Evolutionary conservation across 2,888 invertebrate genomes (phyloP).

Genomic region (Crepidodera aurea): DNA sequence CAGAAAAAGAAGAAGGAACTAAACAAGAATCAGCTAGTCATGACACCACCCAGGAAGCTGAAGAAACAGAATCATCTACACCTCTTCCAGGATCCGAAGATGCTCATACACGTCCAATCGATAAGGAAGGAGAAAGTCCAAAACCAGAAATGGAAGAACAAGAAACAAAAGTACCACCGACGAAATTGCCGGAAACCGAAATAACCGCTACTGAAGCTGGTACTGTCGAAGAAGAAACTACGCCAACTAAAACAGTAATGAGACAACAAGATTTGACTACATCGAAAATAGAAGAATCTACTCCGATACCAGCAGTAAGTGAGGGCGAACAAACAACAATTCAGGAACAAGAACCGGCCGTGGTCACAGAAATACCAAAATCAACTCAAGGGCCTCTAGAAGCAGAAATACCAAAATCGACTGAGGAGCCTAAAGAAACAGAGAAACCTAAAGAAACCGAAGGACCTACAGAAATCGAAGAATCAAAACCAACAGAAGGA

Average conservation of each 20-base stretch:
- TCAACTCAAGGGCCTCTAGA: constrained; percentile 16
- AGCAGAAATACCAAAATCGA: constrained; percentile 25
- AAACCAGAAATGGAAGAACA: constrained; percentile 10
- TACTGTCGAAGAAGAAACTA: constrained; percentile 17
- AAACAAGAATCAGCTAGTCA: background rate
- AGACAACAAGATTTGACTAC: constrained; percentile 14
- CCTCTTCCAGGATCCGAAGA: constrained; percentile 21
- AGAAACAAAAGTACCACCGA: background rate
- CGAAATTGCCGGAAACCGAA: background rate
- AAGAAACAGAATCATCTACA: constrained; percentile 1
- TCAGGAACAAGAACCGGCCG: constrained; percentile 18
- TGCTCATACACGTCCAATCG: constrained; percentile 19
- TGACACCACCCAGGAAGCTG: background rate
- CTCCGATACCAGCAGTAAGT: constrained; percentile 1
- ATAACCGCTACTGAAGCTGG: background rate
- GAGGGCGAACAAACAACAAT: constrained; percentile 7
- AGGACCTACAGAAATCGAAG: constrained; percentile 5
- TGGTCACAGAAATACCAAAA: constrained; percentile 5
- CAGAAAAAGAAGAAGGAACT: background rate
- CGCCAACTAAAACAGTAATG: background rate
- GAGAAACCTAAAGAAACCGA: constrained; percentile 13
- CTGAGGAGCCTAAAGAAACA: constrained; percentile 25
- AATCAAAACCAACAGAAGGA: constrained; percentile 17
- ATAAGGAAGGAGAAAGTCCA: constrained; percentile 21
- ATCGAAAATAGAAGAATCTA: background rate